Evolutionary conservation across 2,888 invertebrate genomes (phyloP).

Genomic region (Tachina fera): DNA sequence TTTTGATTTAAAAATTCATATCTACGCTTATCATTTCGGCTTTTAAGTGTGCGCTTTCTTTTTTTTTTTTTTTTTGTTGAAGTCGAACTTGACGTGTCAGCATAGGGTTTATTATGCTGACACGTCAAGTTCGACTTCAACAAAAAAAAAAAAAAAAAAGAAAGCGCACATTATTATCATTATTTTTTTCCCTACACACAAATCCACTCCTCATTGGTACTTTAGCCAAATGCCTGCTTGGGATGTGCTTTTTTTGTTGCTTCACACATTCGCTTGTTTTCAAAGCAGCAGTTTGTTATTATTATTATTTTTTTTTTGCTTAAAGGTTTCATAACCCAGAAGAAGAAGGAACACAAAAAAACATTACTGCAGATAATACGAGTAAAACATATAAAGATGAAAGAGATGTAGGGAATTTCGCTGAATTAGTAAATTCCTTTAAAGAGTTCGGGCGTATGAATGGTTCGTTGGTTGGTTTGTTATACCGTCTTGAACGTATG

Average conservation of each 20-base stretch:
- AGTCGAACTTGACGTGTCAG: constrained; percentile 68
- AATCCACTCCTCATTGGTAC: constrained; percentile 17
- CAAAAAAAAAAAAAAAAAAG: too few species aligned
- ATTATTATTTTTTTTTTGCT: background rate
- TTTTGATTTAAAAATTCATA: constrained; percentile 12
- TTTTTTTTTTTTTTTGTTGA: constrained; percentile 36
- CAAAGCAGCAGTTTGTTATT: background rate
- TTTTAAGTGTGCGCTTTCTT: background rate
- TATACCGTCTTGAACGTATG: constrained; percentile 5
- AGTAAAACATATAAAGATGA: constrained; percentile 27
- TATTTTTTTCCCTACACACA: constrained; percentile 42
- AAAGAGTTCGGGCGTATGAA: constrained; percentile 51
- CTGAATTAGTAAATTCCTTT: constrained; percentile 70
- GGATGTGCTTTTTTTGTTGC: constrained; percentile 55
- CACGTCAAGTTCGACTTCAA: too few species aligned
- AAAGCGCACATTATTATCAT: too few species aligned
- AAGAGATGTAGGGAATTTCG: constrained; percentile 65
- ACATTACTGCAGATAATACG: background rate
- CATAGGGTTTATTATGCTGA: too few species aligned
- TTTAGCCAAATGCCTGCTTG: constrained; percentile 2
- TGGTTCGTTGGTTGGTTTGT: constrained; percentile 24
- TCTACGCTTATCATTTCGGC: constrained; percentile 22
- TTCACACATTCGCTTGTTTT: constrained; percentile 51
- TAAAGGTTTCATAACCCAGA: constrained; percentile 29
- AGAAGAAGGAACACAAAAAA: constrained; percentile 29